These are phyloP conservation scores for Naja naja DNA, from an alignment of 2,113 vertebrate genomes.

Conservation along the genomic window DNA sequence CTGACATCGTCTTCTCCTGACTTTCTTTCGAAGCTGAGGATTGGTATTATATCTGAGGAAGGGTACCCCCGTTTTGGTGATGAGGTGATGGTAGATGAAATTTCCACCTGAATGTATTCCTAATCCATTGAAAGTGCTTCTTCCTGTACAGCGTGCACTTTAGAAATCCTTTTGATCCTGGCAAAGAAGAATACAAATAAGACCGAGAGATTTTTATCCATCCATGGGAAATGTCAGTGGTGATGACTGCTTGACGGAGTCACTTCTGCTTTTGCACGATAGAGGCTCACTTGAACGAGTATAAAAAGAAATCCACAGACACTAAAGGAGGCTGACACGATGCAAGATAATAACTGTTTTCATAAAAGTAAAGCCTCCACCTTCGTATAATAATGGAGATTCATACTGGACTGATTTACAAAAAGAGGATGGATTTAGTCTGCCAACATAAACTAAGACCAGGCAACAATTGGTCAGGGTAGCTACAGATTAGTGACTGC, in stretches of 20 bases:
- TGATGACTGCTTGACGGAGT: neutral
- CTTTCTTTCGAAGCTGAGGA: neutral
- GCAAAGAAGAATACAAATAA: neutral
- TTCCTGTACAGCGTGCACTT: neutral
- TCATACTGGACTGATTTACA: neutral
- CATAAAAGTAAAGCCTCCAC: neutral
- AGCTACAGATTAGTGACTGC: neutral
- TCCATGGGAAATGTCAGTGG: neutral
- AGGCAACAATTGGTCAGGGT: neutral
- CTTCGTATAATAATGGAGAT: neutral
- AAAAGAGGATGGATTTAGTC: neutral
- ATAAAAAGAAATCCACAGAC: neutral
- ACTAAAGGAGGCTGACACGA: neutral
- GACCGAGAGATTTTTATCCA: neutral
- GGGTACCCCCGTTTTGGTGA: neutral
- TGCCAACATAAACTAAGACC: neutral
- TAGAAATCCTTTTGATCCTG: neutral
- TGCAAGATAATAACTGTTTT: neutral
- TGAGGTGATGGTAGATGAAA: accelerated
- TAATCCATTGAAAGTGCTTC: neutral
- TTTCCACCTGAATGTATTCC: neutral
- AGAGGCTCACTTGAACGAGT: neutral
- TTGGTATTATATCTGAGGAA: neutral
- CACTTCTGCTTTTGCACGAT: neutral
- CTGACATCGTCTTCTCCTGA: too few relatives aligned